Evolutionary conservation across 1,140 invertebrate genomes (phyloP).

Genomic region (Mizuhopecten yessoensis): DNA sequence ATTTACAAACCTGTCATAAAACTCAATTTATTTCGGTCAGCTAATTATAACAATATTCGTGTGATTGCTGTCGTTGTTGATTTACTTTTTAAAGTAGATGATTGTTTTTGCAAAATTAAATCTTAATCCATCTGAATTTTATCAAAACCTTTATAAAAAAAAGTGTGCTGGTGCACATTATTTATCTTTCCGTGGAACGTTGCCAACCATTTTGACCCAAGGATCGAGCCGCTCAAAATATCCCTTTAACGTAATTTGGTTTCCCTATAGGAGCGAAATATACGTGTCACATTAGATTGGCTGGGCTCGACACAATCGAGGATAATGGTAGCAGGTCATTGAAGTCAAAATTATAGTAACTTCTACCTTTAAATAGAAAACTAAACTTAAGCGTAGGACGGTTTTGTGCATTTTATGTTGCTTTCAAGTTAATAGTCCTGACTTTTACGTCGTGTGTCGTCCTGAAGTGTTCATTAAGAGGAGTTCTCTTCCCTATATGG

Average conservation of each 20-base stretch:
- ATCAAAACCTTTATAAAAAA: too few species aligned
- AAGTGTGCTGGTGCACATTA: neutral
- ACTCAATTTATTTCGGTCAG: too few species aligned
- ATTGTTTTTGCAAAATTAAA: too few species aligned
- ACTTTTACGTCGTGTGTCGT: neutral
- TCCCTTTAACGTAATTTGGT: neutral
- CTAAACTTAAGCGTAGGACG: neutral
- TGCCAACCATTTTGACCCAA: neutral
- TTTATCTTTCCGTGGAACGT: neutral
- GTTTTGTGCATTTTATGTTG: neutral
- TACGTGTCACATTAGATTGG: neutral
- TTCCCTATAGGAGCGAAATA: neutral
- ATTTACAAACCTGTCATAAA: too few species aligned
- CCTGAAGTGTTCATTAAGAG: neutral
- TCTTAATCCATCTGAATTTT: too few species aligned
- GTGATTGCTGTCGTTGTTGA: too few species aligned
- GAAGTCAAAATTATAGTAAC: neutral
- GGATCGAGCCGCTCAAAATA: neutral
- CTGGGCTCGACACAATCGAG: neutral
- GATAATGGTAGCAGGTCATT: neutral
- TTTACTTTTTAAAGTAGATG: too few species aligned
- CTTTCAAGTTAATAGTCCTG: neutral
- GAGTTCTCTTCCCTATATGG: neutral
- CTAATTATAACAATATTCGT: too few species aligned
- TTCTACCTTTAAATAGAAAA: conserved; percentile 2